A percentile compares a stretch with the other conserved stretches of the same genome.
These are phyloP conservation scores for Nemopilema nomurai DNA, from an alignment of 30 jellyfish, hydroid and myxozoan species.

Conservation along the genomic window DNA sequence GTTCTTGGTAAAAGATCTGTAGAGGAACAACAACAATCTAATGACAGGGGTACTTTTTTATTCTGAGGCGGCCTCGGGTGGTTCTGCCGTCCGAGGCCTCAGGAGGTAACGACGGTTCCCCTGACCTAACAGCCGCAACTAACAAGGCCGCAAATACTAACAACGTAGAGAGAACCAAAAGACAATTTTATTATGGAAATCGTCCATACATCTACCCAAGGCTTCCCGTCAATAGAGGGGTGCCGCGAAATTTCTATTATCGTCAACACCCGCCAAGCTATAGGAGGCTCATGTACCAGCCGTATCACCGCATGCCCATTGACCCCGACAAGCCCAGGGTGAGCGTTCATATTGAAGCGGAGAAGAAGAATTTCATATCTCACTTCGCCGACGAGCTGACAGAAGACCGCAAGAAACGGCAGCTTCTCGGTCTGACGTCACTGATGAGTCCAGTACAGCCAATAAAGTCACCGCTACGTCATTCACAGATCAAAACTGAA, in stretches of 20 bases:
- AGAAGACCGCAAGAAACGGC: slow-evolving; percentile 33
- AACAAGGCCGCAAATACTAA: slow-evolving; percentile 3
- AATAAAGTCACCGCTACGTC: slow-evolving; percentile 32
- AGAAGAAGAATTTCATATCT: slow-evolving; percentile 40
- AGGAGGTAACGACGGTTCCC: slow-evolving; percentile 61
- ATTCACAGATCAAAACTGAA: slow-evolving; percentile 1
- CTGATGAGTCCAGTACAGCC: slow-evolving; percentile 71
- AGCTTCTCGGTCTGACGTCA: slow-evolving; percentile 68
- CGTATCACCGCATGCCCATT: not conserved
- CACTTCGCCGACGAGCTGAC: slow-evolving; percentile 15
- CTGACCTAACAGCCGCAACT: slow-evolving; percentile 29
- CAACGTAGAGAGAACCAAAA: slow-evolving; percentile 15
- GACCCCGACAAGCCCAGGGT: slow-evolving; percentile 61
- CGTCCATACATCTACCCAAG: slow-evolving; percentile 18
- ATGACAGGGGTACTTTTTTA: slow-evolving; percentile 74
- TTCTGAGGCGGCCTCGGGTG: slow-evolving; percentile 99
- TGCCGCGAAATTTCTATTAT: slow-evolving; percentile 13
- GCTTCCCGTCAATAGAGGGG: not conserved
- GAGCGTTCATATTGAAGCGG: slow-evolving; percentile 74
- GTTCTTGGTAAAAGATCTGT: slow-evolving; percentile 95
- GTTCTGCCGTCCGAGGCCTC: slow-evolving; percentile 96
- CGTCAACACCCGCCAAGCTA: slow-evolving; percentile 1
- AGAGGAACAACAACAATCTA: slow-evolving; percentile 34
- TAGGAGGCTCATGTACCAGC: not conserved
- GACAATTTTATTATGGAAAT: slow-evolving; percentile 21